Evolutionary conservation across 2,888 invertebrate species (phyloP), one percentile per base, ranked within the genome.

Genomic region (Machimus rusticus): DNA sequence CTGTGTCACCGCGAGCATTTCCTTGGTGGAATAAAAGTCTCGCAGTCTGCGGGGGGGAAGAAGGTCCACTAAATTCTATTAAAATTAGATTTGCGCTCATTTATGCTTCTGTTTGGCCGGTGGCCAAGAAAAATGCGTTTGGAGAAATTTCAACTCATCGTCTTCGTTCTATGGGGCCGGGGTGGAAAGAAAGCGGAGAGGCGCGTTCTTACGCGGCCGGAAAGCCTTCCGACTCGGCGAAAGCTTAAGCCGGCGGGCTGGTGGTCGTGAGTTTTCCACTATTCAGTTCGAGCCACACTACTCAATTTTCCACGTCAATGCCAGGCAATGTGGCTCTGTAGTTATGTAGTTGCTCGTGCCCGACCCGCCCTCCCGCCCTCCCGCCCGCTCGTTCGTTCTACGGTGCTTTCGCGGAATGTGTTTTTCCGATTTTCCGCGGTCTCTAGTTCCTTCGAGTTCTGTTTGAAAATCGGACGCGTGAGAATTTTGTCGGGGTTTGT

Each of bases 381-480:
- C 14, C 43, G 43, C 43, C 43, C 51, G 51, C 6, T 16, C 51
- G n/a, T 1, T 6, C 16, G 51, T 19, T 51, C 6, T 84, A 19
- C 9, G 28, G 84, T 37, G 39, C 37, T 57, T 81, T 84, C 66
- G 39, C 37, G 57, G 66, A 84, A 37, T 39, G 66, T 37, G 19
- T 46, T 84, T 74, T 84, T 23, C 84, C 84, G 57, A 84, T 66
- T 84, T 79, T 39, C 84, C 66, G 28, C 34, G 37, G 23, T n/a
- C 51, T 74, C 46, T 86, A 86, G 86, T 86, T 51, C 28, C 19
- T 86, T 86, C 28, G 31, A 34, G 76, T 76, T 86, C 76, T 77
- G 51, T 76, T 86, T 76, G 76, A 86, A 76, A 86, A 86, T 86
- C 86, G 86, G 86, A 86, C 86, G 86, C 66, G 85, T 39, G 74